These are phyloP conservation scores for Caenorhabditis uteleia DNA, from an alignment of 2,888 invertebrate genomes.

Conservation along the genomic window DNA sequence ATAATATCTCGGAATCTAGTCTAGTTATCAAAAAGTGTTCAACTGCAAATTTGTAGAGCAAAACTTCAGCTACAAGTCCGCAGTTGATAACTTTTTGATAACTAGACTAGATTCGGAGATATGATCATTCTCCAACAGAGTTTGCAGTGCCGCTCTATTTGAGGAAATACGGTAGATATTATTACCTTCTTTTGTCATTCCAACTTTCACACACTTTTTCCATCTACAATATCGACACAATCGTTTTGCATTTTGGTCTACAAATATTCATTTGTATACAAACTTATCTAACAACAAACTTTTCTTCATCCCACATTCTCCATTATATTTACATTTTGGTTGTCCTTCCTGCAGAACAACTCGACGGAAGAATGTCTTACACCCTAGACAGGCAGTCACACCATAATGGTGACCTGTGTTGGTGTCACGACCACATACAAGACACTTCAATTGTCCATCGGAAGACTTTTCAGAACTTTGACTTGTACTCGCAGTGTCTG, in stretches of 20 bases:
- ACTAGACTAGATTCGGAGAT: no score
- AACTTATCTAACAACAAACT: constrained; percentile 10
- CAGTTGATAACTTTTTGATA: no score
- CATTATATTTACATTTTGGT: constrained; percentile 46
- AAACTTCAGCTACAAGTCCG: no score
- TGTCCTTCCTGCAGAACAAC: constrained; percentile 39
- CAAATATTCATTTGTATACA: background rate
- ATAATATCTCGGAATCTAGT: no score
- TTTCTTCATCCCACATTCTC: constrained; percentile 44
- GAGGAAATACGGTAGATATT: background rate
- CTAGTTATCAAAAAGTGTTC: no score
- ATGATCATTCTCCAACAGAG: no score
- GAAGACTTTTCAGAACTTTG: no score
- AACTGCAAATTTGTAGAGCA: no score
- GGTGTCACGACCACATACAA: constrained; percentile 46
- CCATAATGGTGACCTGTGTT: constrained; percentile 55
- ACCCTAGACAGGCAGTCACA: constrained; percentile 48
- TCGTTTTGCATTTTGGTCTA: constrained; percentile 38
- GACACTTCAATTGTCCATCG: constrained; percentile 19
- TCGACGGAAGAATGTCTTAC: constrained; percentile 48
- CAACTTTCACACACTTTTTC: constrained; percentile 43
- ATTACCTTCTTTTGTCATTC: constrained; percentile 48
- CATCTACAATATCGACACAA: constrained; percentile 48
- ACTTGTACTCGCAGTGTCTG: no score
- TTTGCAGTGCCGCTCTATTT: no score